phyloP scores from a whole-genome alignment of 2,113 vertebrate species.

The pig (Sus scrofa) region T2T-Sscrofa CM000824.6:32991001-32991500 shows the following conservation, averaged over 20 bases:
- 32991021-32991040: background rate
- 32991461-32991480: background rate
- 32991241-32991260: too few relatives aligned
- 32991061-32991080: background rate
- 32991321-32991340: too few relatives aligned
- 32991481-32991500: background rate
- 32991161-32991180: background rate
- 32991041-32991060: background rate
- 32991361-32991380: background rate
- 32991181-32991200: too few relatives aligned
- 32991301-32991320: too few relatives aligned
- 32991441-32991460: background rate
- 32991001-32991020: background rate
- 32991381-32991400: background rate
- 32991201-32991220: too few relatives aligned
- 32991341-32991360: background rate
- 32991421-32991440: slow-evolving; percentile 2
- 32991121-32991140: slow-evolving; percentile 17
- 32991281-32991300: too few relatives aligned
- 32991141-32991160: slow-evolving; percentile 11
- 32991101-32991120: background rate
- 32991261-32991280: too few relatives aligned
- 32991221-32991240: too few relatives aligned
- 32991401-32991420: slow-evolving; percentile 27
- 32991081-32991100: background rate